phyloP scores from a whole-genome alignment of 2,113 vertebrate genomes.

The Stomatorhinus ivindoensis region DNA sequence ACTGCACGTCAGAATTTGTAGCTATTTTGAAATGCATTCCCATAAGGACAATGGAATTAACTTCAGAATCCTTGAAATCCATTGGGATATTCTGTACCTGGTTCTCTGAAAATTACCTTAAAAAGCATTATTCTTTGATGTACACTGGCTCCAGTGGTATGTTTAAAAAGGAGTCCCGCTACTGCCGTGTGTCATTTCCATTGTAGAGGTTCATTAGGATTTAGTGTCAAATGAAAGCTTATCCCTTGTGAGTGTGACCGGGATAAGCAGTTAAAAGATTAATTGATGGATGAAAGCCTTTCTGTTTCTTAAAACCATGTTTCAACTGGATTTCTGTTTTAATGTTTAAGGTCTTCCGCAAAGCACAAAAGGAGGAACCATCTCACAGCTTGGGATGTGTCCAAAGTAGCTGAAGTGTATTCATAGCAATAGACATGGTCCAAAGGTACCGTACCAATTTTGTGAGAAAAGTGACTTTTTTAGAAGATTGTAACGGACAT shows the following conservation, averaged over 20 bases:
- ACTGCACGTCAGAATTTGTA: background rate
- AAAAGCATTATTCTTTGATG: background rate
- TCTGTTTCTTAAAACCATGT: background rate
- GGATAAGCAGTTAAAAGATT: background rate
- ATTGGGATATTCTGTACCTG: background rate
- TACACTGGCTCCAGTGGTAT: background rate
- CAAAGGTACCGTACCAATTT: background rate
- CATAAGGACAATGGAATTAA: background rate
- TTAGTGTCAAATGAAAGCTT: background rate
- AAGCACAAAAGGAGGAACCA: background rate
- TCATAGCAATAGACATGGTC: slow-evolving; percentile 13
- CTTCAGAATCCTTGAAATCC: background rate
- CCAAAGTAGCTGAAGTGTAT: slow-evolving; percentile 14
- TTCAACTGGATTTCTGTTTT: background rate
- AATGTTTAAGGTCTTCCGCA: slow-evolving; percentile 16
- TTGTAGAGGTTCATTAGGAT: background rate
- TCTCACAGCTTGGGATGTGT: background rate
- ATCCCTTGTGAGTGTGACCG: background rate
- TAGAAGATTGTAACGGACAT: background rate
- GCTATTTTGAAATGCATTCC: background rate
- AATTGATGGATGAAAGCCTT: background rate
- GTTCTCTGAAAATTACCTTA: background rate
- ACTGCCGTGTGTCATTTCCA: background rate
- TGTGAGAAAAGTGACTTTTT: background rate
- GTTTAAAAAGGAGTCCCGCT: background rate